These are phyloP conservation scores for Bucco capensis DNA, from an alignment of 2,113 vertebrate species.

Conservation along the genomic window DNA sequence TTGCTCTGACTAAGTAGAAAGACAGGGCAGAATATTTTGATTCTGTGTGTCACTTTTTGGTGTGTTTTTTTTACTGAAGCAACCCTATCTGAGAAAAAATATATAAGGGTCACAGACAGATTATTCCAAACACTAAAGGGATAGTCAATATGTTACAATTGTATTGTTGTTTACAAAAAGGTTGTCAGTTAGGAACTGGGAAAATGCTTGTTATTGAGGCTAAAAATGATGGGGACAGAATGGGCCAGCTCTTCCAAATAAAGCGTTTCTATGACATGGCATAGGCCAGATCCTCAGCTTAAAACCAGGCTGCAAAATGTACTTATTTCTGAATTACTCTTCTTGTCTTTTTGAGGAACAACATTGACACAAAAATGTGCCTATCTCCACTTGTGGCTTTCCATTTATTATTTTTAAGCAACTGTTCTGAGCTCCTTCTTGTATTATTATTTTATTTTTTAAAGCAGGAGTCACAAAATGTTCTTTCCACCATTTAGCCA, in stretches of 20 bases:
- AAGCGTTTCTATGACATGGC: not conserved
- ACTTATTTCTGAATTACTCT: not conserved
- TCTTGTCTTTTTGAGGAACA: not conserved
- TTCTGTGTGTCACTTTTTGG: not conserved
- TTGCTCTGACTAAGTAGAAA: slow-evolving; percentile 14
- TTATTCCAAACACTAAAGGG: not conserved
- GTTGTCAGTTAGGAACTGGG: not conserved
- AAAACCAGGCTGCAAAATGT: not conserved
- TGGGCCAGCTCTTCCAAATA: not conserved
- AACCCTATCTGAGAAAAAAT: not conserved
- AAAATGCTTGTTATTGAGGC: not conserved
- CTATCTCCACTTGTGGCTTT: not conserved
- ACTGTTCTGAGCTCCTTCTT: not conserved
- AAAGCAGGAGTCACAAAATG: not conserved
- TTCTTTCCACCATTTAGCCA: not conserved
- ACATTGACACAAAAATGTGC: not conserved
- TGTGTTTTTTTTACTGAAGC: not conserved
- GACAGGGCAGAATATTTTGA: not conserved
- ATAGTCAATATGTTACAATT: not conserved
- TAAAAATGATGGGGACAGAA: not conserved
- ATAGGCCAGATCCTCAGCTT: not conserved
- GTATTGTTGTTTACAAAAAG: not conserved
- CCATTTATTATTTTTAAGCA: not conserved
- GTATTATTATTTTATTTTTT: too few species aligned
- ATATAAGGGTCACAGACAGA: not conserved